These are phyloP conservation scores for Meghimatium bilineatum DNA, from an alignment of 2,888 invertebrate species.

Conservation along the genomic window DNA sequence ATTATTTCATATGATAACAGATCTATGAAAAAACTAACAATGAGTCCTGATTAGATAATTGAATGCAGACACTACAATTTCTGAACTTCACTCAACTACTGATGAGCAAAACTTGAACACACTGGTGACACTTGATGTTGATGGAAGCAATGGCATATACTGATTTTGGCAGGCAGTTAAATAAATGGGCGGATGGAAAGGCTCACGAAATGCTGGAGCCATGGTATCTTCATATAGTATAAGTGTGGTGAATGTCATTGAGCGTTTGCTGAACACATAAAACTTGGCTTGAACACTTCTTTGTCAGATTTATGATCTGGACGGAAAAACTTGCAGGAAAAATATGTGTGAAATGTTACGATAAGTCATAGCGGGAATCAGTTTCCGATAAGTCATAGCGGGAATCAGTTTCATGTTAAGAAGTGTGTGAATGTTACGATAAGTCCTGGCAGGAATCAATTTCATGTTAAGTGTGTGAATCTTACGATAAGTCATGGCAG, in stretches of 20 bases:
- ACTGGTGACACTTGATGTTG: background rate
- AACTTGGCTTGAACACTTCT: constrained; percentile 13
- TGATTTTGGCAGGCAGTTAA: background rate
- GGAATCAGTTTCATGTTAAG: background rate
- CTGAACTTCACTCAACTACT: background rate
- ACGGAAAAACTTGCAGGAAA: background rate
- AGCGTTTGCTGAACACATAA: constrained; percentile 15
- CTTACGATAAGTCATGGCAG: background rate
- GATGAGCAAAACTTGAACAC: background rate
- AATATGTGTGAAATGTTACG: background rate
- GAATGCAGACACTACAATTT: background rate
- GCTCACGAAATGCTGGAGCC: background rate
- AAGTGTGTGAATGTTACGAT: background rate
- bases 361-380: background rate
- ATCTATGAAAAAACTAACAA: background rate
- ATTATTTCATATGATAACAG: background rate
- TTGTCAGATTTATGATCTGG: background rate
- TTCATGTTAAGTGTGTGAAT: background rate
- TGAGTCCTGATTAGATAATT: background rate
- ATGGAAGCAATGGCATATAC: background rate
- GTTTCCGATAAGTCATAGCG: background rate
- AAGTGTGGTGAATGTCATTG: background rate
- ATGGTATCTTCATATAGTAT: background rate
- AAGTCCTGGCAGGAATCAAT: background rate
- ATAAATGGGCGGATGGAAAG: background rate